phyloP scores from a whole-genome alignment of 2,113 vertebrate species.

The Coryphaenoides rupestris region DNA sequence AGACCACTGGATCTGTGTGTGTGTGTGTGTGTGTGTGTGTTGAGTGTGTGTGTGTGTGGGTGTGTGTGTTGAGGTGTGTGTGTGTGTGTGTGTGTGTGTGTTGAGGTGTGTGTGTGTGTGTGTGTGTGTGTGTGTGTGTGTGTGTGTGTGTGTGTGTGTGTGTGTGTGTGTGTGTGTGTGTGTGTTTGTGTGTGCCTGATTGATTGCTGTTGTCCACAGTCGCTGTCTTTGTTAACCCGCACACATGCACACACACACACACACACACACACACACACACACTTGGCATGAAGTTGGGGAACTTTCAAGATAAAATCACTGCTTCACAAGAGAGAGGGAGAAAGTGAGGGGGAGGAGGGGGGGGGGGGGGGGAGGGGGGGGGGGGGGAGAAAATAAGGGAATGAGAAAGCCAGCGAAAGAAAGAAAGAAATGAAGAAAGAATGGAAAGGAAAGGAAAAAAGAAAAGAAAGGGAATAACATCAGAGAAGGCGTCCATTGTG shows the following conservation, averaged over 20 bases:
- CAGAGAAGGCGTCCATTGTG: slow-evolving; percentile 40
- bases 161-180: neutral
- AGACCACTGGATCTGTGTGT: no score
- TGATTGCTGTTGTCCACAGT: slow-evolving; percentile 64
- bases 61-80: slow-evolving; percentile 24
- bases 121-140: slow-evolving; percentile 19
- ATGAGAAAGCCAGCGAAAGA: slow-evolving; percentile 1
- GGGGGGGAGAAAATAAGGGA: neutral
- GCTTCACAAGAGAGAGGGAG: no score
- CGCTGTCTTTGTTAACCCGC: slow-evolving; percentile 59
- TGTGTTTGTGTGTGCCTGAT: slow-evolving; percentile 49
- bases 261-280: slow-evolving; percentile 31
- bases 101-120: no score
- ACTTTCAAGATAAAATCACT: no score
- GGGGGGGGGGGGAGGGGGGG: no score
- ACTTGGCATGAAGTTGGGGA: slow-evolving; percentile 47
- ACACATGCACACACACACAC: slow-evolving; percentile 24
- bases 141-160: slow-evolving; percentile 14
- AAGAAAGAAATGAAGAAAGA: neutral
- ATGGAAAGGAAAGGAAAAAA: slow-evolving; percentile 12
- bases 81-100: no score
- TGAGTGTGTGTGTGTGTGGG: slow-evolving; percentile 36
- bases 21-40: slow-evolving; percentile 6
- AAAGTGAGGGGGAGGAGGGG: slow-evolving; percentile 13
- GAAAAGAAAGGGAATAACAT: neutral